Evolutionary conservation across 2,797 vertebrate species (phyloP).

Genomic region (Bradypus variegatus): DNA sequence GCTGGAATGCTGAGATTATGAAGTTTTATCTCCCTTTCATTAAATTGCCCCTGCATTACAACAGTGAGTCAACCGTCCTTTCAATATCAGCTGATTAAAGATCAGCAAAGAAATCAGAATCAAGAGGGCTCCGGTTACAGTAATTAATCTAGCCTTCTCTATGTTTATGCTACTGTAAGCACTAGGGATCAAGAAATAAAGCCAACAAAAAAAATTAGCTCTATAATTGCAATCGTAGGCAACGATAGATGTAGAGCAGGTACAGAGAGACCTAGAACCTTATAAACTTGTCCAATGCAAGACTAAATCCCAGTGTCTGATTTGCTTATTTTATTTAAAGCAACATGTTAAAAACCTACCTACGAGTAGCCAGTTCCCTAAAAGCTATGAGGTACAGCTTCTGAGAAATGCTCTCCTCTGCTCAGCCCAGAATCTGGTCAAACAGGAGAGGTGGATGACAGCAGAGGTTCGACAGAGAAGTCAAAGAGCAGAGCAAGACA

Average conservation of each 20-base stretch:
- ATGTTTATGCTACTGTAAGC: not conserved
- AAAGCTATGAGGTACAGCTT: not conserved
- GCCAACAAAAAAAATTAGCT: not conserved
- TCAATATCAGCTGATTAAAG: not conserved
- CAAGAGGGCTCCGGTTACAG: not conserved
- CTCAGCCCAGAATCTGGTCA: not conserved
- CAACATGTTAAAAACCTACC: not conserved
- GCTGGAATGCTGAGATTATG: constrained; percentile 56
- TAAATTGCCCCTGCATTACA: constrained; percentile 37
- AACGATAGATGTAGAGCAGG: not conserved
- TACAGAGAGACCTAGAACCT: not conserved
- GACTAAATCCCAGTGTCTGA: not conserved
- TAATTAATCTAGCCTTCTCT: not conserved
- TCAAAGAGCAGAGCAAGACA: not conserved
- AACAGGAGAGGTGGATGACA: too few relatives aligned
- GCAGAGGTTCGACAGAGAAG: not conserved
- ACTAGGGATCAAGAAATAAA: not conserved
- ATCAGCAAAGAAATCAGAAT: not conserved
- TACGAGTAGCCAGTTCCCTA: not conserved
- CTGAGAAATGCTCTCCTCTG: not conserved
- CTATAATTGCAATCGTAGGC: not conserved
- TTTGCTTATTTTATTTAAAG: not conserved
- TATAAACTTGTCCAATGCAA: not conserved
- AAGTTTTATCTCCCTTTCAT: constrained; percentile 55
- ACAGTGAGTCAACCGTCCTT: constrained; percentile 17